A percentile compares a stretch with the other conserved stretches of the same genome.
Conservation (phyloP, 1,140 invertebrate genomes). For the Euborellia annulipes region DNA sequence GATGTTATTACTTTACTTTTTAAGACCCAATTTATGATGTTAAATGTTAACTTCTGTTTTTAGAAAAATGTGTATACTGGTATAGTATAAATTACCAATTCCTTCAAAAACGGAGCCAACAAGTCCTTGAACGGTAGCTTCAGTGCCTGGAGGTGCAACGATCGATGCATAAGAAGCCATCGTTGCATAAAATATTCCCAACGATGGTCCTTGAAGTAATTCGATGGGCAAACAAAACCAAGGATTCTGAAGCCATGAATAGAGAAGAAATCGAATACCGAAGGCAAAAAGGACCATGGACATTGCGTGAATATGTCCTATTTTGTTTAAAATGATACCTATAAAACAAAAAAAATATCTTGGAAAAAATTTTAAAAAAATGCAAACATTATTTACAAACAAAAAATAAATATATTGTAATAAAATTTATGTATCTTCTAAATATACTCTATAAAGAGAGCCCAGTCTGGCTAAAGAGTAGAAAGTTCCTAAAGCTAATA, state of each 20-base stretch:
- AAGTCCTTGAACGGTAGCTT: slow-evolving; percentile 70
- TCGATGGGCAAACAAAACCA: slow-evolving; percentile 76
- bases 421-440: no score
- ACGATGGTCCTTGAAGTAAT: slow-evolving; percentile 70
- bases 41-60: no score
- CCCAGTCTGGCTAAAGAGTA: no score
- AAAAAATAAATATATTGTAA: no score
- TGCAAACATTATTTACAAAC: slow-evolving; percentile 1
- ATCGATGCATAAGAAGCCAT: slow-evolving; percentile 79
- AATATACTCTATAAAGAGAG: no score
- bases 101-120: slow-evolving; percentile 77
- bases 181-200: slow-evolving; percentile 75
- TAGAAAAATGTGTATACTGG: slow-evolving; percentile 2
- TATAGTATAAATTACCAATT: slow-evolving; percentile 35
- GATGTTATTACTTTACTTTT: no score
- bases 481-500: no score
- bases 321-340: slow-evolving; percentile 57
- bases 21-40: no score
- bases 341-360: slow-evolving; percentile 6
- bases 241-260: slow-evolving; percentile 61
- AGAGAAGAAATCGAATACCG: slow-evolving; percentile 59
- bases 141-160: slow-evolving; percentile 67
- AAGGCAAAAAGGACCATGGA: slow-evolving; percentile 61
- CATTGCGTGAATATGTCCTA: slow-evolving; percentile 72
- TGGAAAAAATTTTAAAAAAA: not conserved